Evolutionary conservation across 2,888 invertebrate genomes (phyloP).

Genomic region (Xestoiulus laeticollis): DNA sequence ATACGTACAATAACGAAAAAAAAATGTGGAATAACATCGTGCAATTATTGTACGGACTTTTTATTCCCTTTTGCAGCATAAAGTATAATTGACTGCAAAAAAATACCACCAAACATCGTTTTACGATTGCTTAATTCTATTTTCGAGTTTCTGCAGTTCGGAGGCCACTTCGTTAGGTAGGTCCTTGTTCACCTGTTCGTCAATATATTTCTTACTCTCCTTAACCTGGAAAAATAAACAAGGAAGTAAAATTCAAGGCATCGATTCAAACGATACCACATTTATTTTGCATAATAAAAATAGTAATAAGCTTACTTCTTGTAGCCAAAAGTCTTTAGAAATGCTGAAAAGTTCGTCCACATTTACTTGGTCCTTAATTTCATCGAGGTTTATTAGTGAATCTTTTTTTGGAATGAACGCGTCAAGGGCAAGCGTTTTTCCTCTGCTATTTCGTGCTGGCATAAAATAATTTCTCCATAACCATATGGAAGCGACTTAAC

Average conservation of each 20-base stretch:
- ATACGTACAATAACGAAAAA: no score
- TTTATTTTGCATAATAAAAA: slow-evolving; percentile 19
- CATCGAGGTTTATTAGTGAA: slow-evolving; percentile 80
- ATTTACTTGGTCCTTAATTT: slow-evolving; percentile 77
- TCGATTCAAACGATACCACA: background rate
- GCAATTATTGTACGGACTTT: no score
- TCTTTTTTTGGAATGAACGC: no score
- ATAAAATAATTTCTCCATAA: no score
- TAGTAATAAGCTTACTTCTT: slow-evolving; percentile 72
- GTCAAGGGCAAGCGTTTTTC: no score
- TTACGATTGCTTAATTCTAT: slow-evolving; percentile 66
- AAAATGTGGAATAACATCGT: no score
- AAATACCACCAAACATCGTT: background rate
- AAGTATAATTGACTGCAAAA: background rate
- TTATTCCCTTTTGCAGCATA: no score
- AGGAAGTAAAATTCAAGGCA: background rate
- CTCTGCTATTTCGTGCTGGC: no score
- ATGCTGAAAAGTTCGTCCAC: slow-evolving; percentile 83
- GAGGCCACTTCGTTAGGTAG: slow-evolving; percentile 79
- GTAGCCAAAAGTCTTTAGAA: slow-evolving; percentile 90
- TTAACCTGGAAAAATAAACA: slow-evolving; percentile 67
- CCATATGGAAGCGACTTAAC: no score
- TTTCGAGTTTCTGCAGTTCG: slow-evolving; percentile 74
- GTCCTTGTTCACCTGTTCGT: slow-evolving; percentile 90
- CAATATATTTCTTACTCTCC: slow-evolving; percentile 87